Evolutionary conservation across 2,797 vertebrate genomes (phyloP).

Genomic region (Acanthornis magna): DNA sequence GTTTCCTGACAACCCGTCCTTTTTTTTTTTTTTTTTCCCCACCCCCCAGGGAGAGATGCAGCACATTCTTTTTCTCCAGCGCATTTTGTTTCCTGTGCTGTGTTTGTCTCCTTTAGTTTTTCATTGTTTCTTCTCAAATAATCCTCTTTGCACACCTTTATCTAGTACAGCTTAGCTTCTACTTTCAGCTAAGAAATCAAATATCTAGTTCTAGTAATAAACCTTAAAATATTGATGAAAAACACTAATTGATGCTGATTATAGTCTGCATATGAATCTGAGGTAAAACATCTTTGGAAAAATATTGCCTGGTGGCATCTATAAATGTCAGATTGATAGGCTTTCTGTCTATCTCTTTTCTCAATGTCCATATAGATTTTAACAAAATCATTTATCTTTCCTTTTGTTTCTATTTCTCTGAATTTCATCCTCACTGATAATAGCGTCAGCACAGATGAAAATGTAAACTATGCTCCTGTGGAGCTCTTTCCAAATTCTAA

Average conservation of each 20-base stretch:
- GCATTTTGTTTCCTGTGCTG: accelerated
- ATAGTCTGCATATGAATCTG: background rate
- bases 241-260: background rate
- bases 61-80: background rate
- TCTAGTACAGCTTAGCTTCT: background rate
- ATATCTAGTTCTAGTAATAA: background rate
- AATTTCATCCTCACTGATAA: background rate
- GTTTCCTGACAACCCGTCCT: accelerated
- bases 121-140: background rate
- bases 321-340: background rate
- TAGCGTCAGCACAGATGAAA: background rate
- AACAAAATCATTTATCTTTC: background rate
- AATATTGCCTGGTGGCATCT: background rate
- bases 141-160: background rate
- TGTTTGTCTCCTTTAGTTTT: background rate
- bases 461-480: background rate
- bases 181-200: background rate
- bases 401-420: background rate
- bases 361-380: background rate
- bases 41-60: background rate
- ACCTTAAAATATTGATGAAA: background rate
- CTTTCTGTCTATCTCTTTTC: background rate
- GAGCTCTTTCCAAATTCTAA: background rate
- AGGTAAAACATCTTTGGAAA: background rate
- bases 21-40: too few relatives aligned